Evolutionary conservation across 2,888 invertebrate species (phyloP).

Genomic region (Drosophila kuntzei): DNA sequence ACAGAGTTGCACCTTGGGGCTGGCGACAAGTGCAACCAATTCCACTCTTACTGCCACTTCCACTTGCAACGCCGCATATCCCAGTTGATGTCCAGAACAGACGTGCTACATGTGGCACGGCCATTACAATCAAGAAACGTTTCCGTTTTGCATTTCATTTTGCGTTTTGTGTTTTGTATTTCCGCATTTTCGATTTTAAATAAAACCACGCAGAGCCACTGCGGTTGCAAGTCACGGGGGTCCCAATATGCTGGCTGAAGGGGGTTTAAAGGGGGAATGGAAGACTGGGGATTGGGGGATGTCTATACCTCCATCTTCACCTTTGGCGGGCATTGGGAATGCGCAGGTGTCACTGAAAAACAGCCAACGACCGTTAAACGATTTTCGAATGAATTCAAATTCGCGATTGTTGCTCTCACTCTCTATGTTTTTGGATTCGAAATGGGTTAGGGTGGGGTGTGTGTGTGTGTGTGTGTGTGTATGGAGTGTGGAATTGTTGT

Average conservation of each 20-base stretch:
- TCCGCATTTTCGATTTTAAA: conserved; percentile 82
- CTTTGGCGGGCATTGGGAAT: conserved; percentile 60
- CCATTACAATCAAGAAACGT: conserved; percentile 60
- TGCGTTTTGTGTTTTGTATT: conserved; percentile 55
- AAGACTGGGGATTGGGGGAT: neutral
- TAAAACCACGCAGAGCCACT: conserved; percentile 59
- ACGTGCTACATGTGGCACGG: conserved; percentile 35
- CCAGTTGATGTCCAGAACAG: conserved; percentile 16
- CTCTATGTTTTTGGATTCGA: conserved; percentile 28
- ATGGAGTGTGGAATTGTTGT: conserved; percentile 16
- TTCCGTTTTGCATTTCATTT: conserved; percentile 54
- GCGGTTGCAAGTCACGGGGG: conserved; percentile 65
- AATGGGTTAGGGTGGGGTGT: neutral
- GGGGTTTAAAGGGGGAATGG: too few species aligned
- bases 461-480: neutral
- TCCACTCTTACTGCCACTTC: conserved; percentile 35
- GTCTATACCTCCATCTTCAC: conserved; percentile 16
- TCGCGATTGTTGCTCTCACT: conserved; percentile 67
- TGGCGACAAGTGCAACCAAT: conserved; percentile 67
- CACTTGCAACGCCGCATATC: conserved; percentile 18
- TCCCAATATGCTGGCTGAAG: conserved; percentile 14
- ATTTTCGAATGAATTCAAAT: conserved; percentile 81
- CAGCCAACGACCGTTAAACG: conserved; percentile 74
- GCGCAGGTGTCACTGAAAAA: conserved; percentile 75
- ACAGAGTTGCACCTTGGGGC: conserved; percentile 72